phyloP scores from a whole-genome alignment of 2,797 vertebrate genomes.

The Sebastes oblongus region DNA sequence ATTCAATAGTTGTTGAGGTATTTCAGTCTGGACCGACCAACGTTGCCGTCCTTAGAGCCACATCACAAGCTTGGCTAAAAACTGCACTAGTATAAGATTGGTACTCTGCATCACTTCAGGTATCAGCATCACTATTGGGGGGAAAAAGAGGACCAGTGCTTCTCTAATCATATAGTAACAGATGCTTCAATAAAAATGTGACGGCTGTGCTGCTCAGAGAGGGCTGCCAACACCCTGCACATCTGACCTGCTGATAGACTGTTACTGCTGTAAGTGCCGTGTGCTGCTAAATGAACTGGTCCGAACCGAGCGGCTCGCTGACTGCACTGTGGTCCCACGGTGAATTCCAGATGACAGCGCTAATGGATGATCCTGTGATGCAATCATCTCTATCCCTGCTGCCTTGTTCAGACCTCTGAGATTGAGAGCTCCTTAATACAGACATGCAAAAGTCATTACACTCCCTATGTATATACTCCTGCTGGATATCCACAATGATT shows the following conservation, averaged over 20 bases:
- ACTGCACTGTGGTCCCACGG: constrained; percentile 50
- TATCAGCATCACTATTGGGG: not conserved
- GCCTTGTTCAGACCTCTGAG: constrained; percentile 58
- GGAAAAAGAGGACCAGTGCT: no score
- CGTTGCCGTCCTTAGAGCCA: not conserved
- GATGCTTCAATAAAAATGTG: constrained; percentile 28
- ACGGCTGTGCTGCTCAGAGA: constrained; percentile 7
- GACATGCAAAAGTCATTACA: constrained; percentile 73
- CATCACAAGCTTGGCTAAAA: not conserved
- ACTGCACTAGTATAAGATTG: not conserved
- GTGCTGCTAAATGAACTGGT: constrained; percentile 43
- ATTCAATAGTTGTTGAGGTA: not conserved
- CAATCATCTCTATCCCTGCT: constrained; percentile 67
- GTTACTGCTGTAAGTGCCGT: constrained; percentile 14
- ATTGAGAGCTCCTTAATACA: constrained; percentile 50
- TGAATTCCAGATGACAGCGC: constrained; percentile 67
- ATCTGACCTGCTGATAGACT: constrained; percentile 47
- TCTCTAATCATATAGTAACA: constrained; percentile 1
- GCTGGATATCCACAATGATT: constrained; percentile 68
- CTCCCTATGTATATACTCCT: constrained; percentile 42
- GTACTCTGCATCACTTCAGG: not conserved
- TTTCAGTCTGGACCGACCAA: not conserved
- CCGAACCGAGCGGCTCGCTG: constrained; percentile 14
- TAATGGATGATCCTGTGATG: constrained; percentile 71
- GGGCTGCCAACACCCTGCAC: constrained; percentile 13